Evolutionary conservation across 2,888 invertebrate species (phyloP), one percentile per base, ranked within the genome.

Genomic region (Falcaria lacertinaria): DNA sequence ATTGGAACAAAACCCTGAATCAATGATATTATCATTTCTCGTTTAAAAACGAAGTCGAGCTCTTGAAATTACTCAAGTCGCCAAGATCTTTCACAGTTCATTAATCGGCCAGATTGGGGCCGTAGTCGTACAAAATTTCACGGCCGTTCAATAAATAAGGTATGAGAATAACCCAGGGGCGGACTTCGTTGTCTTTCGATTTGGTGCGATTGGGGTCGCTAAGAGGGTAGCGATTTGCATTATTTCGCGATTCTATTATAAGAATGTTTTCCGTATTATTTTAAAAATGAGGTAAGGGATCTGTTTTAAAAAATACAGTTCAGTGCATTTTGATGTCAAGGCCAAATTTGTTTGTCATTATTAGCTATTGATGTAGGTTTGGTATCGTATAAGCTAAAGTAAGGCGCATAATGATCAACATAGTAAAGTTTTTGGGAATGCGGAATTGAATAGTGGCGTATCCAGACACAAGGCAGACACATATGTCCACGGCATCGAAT

Each of bases 31-130:
- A 71, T 69, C 64, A 72, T 70, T 69, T 66, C 66, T 64, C 62
- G 69, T 70, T 73, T 70, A 64, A 72, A 75, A 74, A 66, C 61
- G 58, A 66, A 61, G 66, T 60, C 55, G 42, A 58, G 67, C 60
- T 48, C 60, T 52, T 54, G 51, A 75, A 76, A 80, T 77, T 74
- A 82, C 79, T 79, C 80, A 77, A 81, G 79, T 74, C 74, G 64
- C 61, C 69, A 70, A 69, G 77, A 79, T 83, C 80, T 76, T 87
- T 87, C 74, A 79, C 87, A 83, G 81, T 72, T 82, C 87, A 86
- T 87, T 86, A 86, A 74, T 70, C 70, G 60, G 55, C 64, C 73
- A 80, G 81, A 85, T 86, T 83, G 84, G 74, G 65, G 60, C 64
- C 64, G 64, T 64, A 63, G 57, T 60, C 75, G 64, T 59, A 64